phyloP scores from a whole-genome alignment of 92 coral and sea anemone species.

The Porites rus region DNA sequence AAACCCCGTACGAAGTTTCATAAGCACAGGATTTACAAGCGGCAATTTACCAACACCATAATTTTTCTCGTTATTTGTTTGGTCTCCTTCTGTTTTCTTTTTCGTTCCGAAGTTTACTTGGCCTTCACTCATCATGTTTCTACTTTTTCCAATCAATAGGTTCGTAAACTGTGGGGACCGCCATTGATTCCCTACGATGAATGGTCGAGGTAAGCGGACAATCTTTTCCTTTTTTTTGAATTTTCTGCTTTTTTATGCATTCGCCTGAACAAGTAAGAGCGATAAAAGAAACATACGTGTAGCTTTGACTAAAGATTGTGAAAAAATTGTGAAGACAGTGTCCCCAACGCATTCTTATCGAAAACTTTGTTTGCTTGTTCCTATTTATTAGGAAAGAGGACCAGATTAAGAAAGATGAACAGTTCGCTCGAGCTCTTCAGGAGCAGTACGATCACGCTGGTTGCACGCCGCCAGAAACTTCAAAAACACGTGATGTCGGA shows the following conservation, averaged over 20 bases:
- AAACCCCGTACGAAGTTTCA: too few relatives aligned
- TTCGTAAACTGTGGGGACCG: slow-evolving; percentile 58
- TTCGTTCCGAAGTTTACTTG: too few relatives aligned
- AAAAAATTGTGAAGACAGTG: neutral
- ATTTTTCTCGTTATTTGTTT: too few relatives aligned
- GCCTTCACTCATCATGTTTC: too few relatives aligned
- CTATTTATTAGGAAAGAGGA: slow-evolving; percentile 39
- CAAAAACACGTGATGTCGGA: slow-evolving; percentile 4
- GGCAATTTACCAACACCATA: too few relatives aligned
- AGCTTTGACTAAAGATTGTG: neutral
- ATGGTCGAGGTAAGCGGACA: slow-evolving; percentile 20
- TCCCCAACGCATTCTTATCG: neutral
- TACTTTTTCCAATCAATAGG: slow-evolving; percentile 7
- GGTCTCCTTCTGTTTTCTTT: too few relatives aligned
- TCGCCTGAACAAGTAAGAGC: neutral
- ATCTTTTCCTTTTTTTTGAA: too few relatives aligned
- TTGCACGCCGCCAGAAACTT: slow-evolving; percentile 15
- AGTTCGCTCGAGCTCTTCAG: slow-evolving; percentile 78
- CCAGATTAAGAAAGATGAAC: slow-evolving; percentile 82
- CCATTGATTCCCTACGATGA: slow-evolving; percentile 44
- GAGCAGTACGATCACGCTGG: slow-evolving; percentile 51
- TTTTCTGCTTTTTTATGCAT: neutral
- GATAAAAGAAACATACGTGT: neutral
- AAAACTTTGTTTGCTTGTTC: neutral
- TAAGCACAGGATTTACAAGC: too few relatives aligned